Base-by-base conservation (phyloP, 2,113 vertebrate genomes). In the Regulus satrapa region DNA sequence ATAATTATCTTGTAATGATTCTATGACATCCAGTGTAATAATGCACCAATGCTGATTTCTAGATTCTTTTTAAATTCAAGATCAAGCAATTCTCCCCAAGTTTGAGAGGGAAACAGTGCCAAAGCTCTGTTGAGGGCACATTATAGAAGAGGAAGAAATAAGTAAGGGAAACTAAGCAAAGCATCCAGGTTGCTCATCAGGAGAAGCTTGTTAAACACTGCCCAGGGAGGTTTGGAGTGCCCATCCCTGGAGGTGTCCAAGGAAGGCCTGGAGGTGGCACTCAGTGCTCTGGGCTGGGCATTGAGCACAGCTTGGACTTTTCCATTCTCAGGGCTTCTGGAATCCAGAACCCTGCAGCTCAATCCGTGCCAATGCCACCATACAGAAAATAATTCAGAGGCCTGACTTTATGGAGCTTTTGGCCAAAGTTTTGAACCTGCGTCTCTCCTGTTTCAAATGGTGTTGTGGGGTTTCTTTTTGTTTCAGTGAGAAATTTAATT, bases 401-500 rank as follows among this genome's bases (percentile, higher is more conserved):
- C 29, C 56, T 71, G 80, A 18, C 24, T 82, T 87, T 17, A 6
- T 17, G 21, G 4, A 63, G 40, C 21, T 85, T 91, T 88, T 64
- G 43, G 58, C 16, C 59, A n/a, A 79, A 73, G 36, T 26, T 68
- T 90, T 40, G 52, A 88, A 58, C 14, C 79, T 25, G 32, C 36
- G 25, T 63, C 23, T 68, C 29, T 86, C 32, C 6, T 18, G 14
- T 54, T 83, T 71, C 68, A 76, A 80, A 76, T 3, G 46, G 7
- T 26, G 16, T 41, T 34, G 15, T 28, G 41, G 18, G 4, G 1
- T 3, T 31, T 40, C 31, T 85, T 64, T 64, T 36, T 6, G n/a
- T 88, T 92, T 76, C 38, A 31, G 32, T 55, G 68, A 63, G 49
- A 83, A 94, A 93, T 85, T 90, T 92, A 93, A 96, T 95, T 86